Evolutionary conservation across 2,888 invertebrate genomes (phyloP).

Genomic region (Anodontia alba): DNA sequence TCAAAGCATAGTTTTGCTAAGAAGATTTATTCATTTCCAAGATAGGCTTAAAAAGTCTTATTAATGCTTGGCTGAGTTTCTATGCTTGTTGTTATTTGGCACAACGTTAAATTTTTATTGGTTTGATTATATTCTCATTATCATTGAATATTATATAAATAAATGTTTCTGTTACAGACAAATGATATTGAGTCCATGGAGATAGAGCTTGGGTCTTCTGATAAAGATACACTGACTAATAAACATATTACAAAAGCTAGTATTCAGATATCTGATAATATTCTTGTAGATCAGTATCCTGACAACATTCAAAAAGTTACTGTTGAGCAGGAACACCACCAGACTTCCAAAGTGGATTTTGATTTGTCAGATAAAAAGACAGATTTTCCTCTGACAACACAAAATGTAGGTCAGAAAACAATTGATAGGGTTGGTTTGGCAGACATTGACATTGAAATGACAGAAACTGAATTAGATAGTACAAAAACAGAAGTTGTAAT

Average conservation of each 20-base stretch:
- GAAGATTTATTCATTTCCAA: too few relatives aligned
- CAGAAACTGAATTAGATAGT: neutral
- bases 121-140: too few relatives aligned
- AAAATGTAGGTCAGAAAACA: neutral
- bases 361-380: neutral
- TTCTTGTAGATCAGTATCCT: neutral
- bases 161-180: constrained; percentile 5
- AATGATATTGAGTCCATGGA: constrained; percentile 7
- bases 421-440: neutral
- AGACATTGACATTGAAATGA: neutral
- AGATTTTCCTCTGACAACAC: neutral
- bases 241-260: neutral
- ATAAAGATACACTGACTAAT: constrained; percentile 6
- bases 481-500: constrained; percentile 56
- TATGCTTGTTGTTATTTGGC: too few relatives aligned
- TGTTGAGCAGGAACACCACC: neutral
- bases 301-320: neutral
- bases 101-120: too few relatives aligned
- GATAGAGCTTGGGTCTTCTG: constrained; percentile 11
- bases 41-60: too few relatives aligned
- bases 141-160: too few relatives aligned
- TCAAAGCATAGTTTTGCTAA: too few relatives aligned
- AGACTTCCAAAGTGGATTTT: neutral
- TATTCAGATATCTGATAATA: neutral
- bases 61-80: too few relatives aligned